A percentile compares a stretch with the other conserved stretches of the same genome.
Evolutionary conservation across 2,888 invertebrate species (phyloP).

Genomic region (Zeuzera pyrina): DNA sequence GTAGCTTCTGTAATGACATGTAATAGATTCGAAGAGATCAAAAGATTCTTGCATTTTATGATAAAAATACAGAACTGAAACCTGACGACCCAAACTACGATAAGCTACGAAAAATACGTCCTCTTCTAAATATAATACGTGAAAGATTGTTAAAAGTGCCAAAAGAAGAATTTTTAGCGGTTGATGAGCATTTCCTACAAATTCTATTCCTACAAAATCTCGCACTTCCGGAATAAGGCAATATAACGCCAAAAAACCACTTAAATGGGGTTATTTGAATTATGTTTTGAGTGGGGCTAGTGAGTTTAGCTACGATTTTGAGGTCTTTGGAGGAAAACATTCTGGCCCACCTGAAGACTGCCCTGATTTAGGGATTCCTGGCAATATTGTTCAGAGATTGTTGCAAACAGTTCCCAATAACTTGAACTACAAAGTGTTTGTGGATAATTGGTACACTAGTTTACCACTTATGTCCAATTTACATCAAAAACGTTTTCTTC

Average conservation of each 20-base stretch:
- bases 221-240: background rate
- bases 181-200: background rate
- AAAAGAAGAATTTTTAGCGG: conserved; percentile 8
- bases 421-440: conserved; percentile 16
- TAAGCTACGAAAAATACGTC: conserved; percentile 5
- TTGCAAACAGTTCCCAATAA: conserved; percentile 11
- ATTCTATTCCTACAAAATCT: background rate
- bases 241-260: conserved; percentile 4
- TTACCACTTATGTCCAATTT: conserved; percentile 13
- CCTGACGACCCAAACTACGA: conserved; percentile 12
- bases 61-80: conserved; percentile 11
- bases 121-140: conserved; percentile 9
- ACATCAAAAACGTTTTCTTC: conserved; percentile 12
- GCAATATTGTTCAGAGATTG: conserved; percentile 15
- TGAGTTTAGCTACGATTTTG: conserved; percentile 6
- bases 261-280: conserved; percentile 5
- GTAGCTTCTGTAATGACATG: conserved; percentile 14
- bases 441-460: conserved; percentile 19
- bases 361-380: conserved; percentile 9
- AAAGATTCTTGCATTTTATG: conserved; percentile 15
- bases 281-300: conserved; percentile 3
- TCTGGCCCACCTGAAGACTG: background rate
- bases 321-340: conserved; percentile 1
- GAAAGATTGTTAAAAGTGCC: conserved; percentile 8
- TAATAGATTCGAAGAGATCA: conserved; percentile 18